phyloP scores from a whole-genome alignment of 2,797 vertebrate species.

The Epinephelus malabaricus region DNA sequence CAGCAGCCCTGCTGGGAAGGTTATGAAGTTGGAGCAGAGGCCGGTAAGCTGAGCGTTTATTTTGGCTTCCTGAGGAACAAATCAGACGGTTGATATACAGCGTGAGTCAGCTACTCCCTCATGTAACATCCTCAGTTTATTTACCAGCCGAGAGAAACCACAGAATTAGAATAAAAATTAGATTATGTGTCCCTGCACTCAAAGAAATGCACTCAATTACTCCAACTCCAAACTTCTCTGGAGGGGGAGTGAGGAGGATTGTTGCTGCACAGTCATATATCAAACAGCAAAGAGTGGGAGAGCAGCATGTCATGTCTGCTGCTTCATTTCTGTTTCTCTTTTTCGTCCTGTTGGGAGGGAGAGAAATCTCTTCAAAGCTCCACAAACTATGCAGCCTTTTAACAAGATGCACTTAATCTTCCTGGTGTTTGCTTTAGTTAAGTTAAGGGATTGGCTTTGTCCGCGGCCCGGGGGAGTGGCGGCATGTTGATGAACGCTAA shows the following conservation, averaged over 20 bases:
- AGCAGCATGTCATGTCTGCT: conserved; percentile 51
- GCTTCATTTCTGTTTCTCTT: conserved; percentile 35
- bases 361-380: conserved; percentile 57
- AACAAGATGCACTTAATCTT: conserved; percentile 74
- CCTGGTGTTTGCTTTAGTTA: conserved; percentile 72
- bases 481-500: conserved; percentile 57
- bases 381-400: conserved; percentile 50
- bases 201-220: conserved; percentile 58
- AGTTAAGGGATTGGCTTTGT: conserved; percentile 61
- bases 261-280: conserved; percentile 64
- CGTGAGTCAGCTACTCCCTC: conserved; percentile 63
- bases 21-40: conserved; percentile 35
- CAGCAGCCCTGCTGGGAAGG: conserved; percentile 52
- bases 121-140: conserved; percentile 67
- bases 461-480: conserved; percentile 24
- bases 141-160: conserved; percentile 46
- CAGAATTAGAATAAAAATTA: conserved; percentile 69
- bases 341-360: conserved; percentile 23
- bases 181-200: conserved; percentile 55
- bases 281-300: conserved; percentile 60
- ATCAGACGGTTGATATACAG: conserved; percentile 56
- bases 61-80: conserved; percentile 49
- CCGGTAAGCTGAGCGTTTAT: conserved; percentile 34
- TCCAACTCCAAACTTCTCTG: conserved; percentile 36
- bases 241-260: conserved; percentile 29